Percentiles rank a stretch among this genome's conserved stretches.
phyloP scores from a whole-genome alignment of 2,113 vertebrate species.

The Melanerpes formicivorus region DNA sequence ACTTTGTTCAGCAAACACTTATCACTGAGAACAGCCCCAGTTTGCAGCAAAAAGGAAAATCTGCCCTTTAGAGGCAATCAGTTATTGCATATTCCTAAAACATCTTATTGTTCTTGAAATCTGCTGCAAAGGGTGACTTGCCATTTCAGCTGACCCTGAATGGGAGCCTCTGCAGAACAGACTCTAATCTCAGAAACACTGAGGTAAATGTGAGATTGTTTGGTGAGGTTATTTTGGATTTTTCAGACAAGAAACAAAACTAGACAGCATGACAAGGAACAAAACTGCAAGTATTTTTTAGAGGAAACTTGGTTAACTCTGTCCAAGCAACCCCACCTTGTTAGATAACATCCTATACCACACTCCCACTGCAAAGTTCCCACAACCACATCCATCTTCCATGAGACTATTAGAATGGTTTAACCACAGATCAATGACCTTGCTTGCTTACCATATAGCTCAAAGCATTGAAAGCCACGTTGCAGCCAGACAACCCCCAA shows the following conservation, averaged over 20 bases:
- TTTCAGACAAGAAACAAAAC: conserved; percentile 1
- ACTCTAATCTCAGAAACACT: conserved; percentile 21
- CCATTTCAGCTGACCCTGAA: neutral
- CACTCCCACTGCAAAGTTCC: neutral
- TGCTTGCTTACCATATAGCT: neutral
- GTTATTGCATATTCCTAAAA: conserved; percentile 12
- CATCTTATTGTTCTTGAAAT: conserved; percentile 51
- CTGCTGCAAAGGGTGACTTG: neutral
- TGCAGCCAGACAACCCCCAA: neutral
- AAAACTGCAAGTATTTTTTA: neutral
- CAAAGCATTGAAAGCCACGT: neutral
- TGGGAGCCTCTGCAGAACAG: neutral
- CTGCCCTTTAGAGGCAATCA: conserved; percentile 48
- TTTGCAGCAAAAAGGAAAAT: conserved; percentile 48
- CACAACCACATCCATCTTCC: neutral
- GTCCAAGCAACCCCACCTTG: neutral
- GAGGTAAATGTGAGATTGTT: neutral
- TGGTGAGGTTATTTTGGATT: neutral
- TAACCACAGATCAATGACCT: neutral
- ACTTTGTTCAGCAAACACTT: conserved; percentile 50
- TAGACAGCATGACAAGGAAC: neutral
- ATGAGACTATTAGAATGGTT: neutral
- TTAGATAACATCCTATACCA: neutral
- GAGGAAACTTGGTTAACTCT: neutral
- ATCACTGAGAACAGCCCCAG: conserved; percentile 39